These are phyloP conservation scores for Leptosomus discolor DNA, from an alignment of 2,113 vertebrate species.

Conservation along the genomic window DNA sequence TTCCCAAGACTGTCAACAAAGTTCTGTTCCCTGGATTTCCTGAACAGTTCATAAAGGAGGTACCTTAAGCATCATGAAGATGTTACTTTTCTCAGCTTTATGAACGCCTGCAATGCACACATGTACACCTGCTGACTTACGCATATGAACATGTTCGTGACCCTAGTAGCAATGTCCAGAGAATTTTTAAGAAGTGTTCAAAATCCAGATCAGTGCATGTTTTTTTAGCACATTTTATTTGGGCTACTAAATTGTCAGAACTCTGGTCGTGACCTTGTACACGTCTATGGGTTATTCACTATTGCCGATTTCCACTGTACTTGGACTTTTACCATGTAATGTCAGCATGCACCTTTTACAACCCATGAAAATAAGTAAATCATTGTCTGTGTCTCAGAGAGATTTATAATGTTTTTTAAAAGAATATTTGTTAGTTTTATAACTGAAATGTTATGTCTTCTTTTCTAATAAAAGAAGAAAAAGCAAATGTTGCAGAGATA, in stretches of 20 bases:
- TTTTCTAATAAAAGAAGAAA: not conserved
- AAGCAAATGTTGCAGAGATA: not conserved
- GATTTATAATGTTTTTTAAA: not conserved
- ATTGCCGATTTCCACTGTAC: fast-evolving
- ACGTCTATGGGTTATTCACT: not conserved
- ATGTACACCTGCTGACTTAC: fast-evolving
- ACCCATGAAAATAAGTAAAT: not conserved
- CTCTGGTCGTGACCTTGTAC: not conserved
- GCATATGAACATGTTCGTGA: fast-evolving
- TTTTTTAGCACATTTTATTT: not conserved
- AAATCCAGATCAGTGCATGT: not conserved
- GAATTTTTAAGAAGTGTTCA: not conserved
- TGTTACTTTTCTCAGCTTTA: not conserved
- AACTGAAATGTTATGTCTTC: not conserved
- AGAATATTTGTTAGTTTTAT: not conserved
- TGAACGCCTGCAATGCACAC: not conserved
- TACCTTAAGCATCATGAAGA: not conserved
- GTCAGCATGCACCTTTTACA: not conserved
- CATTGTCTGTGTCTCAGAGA: not conserved
- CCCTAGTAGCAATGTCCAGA: fast-evolving
- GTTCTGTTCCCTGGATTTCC: not conserved
- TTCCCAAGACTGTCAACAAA: no score
- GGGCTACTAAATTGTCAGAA: not conserved
- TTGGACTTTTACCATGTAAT: not conserved
- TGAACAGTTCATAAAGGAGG: not conserved